phyloP scores from a whole-genome alignment of 1,140 invertebrate genomes.

The Neodiprion fabricii region DNA sequence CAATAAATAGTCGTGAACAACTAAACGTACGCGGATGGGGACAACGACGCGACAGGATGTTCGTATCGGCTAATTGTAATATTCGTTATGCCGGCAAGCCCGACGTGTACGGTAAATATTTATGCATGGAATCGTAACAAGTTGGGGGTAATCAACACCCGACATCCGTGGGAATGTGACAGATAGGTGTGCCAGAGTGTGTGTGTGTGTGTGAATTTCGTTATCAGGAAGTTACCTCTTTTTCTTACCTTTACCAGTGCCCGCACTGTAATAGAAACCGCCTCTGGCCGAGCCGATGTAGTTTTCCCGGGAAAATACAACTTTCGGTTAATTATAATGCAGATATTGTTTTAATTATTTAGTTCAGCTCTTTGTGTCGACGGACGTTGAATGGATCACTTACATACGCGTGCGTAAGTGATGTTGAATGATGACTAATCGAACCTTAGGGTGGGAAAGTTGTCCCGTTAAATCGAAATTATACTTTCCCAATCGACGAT shows the following conservation, averaged over 20 bases:
- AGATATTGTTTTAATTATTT: too few species aligned
- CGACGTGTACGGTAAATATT: not conserved
- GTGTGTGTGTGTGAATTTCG: not conserved
- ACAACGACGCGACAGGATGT: not conserved
- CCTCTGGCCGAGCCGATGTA: too few species aligned
- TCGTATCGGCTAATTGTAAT: not conserved
- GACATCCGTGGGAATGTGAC: not conserved
- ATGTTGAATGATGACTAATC: slow-evolving; percentile 10
- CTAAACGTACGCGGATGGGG: not conserved
- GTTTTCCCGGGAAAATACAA: too few species aligned
- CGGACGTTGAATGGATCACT: too few species aligned
- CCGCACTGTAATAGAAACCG: too few species aligned
- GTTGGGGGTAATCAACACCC: not conserved
- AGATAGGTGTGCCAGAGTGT: not conserved
- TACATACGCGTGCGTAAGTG: not conserved
- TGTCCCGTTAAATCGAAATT: too few species aligned
- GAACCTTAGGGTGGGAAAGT: not conserved
- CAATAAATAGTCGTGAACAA: not conserved
- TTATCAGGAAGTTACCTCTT: not conserved
- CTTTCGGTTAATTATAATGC: too few species aligned
- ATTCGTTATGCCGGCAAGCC: not conserved
- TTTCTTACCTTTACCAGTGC: too few species aligned
- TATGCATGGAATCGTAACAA: not conserved
- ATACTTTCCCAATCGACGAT: too few species aligned
- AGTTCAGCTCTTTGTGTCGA: too few species aligned